Percentiles rank a stretch among this genome's conserved stretches.
These are phyloP conservation scores for Sycophila sp. DNA, from an alignment of 1,140 invertebrate species.

Conservation along the genomic window DNA sequence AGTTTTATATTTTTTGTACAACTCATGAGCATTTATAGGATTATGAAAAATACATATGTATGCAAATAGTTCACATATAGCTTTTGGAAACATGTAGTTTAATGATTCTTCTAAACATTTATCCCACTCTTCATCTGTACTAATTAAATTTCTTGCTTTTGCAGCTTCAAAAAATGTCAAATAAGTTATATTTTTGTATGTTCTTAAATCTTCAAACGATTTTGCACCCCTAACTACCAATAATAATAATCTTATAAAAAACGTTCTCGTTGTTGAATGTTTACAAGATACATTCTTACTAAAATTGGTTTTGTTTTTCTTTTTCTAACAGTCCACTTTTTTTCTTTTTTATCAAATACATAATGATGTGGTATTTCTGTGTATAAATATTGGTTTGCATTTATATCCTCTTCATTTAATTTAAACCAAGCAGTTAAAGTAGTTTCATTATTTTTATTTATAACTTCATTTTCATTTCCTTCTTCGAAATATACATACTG, in stretches of 20 bases:
- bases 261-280: not conserved
- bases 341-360: not conserved
- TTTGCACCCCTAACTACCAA: not conserved
- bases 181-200: not conserved
- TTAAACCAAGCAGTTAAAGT: slow-evolving; percentile 35
- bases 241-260: not conserved
- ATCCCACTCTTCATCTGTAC: slow-evolving; percentile 12
- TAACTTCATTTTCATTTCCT: slow-evolving; percentile 7
- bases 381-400: slow-evolving; percentile 43
- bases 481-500: slow-evolving; percentile 32
- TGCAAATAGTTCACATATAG: slow-evolving; percentile 16
- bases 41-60: not conserved
- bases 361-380: slow-evolving; percentile 40
- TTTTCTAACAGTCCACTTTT: not conserved
- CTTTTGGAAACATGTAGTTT: not conserved
- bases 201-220: not conserved
- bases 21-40: not conserved
- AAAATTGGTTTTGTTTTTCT: not conserved
- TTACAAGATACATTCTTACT: not conserved
- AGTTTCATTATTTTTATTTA: slow-evolving; percentile 18
- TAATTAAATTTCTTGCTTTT: not conserved
- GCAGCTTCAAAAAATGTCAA: not conserved
- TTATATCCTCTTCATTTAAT: slow-evolving; percentile 34
- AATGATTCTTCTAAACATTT: slow-evolving; percentile 7
- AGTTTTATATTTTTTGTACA: slow-evolving; percentile 7